Percentiles rank a stretch among this genome's conserved stretches.
These are phyloP conservation scores for Drosophila antonietae DNA, from an alignment of 2,888 invertebrate genomes.

Conservation along the genomic window DNA sequence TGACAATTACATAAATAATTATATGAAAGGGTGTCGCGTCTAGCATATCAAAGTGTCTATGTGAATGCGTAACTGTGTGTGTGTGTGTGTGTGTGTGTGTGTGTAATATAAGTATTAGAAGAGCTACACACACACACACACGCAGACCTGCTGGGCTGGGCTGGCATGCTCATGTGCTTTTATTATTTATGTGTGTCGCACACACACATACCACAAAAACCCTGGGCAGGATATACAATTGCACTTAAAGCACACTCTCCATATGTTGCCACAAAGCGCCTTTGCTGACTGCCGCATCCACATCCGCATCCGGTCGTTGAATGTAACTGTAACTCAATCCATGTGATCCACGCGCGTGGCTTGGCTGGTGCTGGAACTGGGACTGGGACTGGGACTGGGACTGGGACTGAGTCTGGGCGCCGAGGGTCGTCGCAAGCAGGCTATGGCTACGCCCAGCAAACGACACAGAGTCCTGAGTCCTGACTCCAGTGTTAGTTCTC, in stretches of 20 bases:
- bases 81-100: slow-evolving; percentile 10
- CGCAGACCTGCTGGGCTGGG: neutral
- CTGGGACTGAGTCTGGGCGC: neutral
- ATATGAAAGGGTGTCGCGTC: slow-evolving; percentile 68
- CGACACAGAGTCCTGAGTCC: slow-evolving; percentile 1
- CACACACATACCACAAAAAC: slow-evolving; percentile 49
- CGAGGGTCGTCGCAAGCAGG: slow-evolving; percentile 20
- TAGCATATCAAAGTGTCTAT: slow-evolving; percentile 31
- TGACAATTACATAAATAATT: slow-evolving; percentile 81
- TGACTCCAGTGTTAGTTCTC: slow-evolving; percentile 7
- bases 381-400: neutral
- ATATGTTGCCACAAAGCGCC: slow-evolving; percentile 68
- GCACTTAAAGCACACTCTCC: slow-evolving; percentile 76
- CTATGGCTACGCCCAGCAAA: slow-evolving; percentile 51
- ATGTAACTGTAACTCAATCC: slow-evolving; percentile 74
- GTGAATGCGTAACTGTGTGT: slow-evolving; percentile 21
- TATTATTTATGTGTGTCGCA: slow-evolving; percentile 70
- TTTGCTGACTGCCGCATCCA: slow-evolving; percentile 48
- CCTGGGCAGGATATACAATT: slow-evolving; percentile 71
- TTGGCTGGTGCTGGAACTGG: too few relatives aligned
- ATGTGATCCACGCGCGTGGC: slow-evolving; percentile 30
- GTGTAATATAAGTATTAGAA: slow-evolving; percentile 46
- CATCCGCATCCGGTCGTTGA: slow-evolving; percentile 51
- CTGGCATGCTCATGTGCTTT: slow-evolving; percentile 44
- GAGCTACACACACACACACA: slow-evolving; percentile 5